Conservation (phyloP, 2,888 invertebrate species). For the Andricus quercusramuli region DNA sequence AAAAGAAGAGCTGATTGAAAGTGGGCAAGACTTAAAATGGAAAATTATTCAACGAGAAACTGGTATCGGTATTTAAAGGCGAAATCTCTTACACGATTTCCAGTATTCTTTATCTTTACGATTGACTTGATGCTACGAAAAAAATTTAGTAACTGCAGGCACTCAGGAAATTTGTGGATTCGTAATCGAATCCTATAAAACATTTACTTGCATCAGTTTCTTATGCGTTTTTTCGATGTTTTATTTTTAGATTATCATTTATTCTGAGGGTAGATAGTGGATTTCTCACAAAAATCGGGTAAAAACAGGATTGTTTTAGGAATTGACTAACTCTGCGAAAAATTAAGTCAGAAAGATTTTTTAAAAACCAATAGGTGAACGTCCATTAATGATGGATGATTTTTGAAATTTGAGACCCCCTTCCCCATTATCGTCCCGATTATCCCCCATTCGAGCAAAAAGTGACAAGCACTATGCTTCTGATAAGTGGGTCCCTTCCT, state of each 20-base stretch:
- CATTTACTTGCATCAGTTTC: not conserved
- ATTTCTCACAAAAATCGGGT: too few relatives aligned
- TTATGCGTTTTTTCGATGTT: not conserved
- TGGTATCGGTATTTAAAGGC: constrained; percentile 24
- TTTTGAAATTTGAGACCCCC: too few relatives aligned
- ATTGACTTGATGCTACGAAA: not conserved
- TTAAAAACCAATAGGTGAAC: too few relatives aligned
- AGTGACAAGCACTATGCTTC: too few relatives aligned
- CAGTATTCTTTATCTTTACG: constrained; percentile 21
- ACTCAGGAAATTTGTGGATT: constrained; percentile 28
- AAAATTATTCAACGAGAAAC: constrained; percentile 36
- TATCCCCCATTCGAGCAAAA: too few relatives aligned
- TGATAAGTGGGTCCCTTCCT: too few relatives aligned
- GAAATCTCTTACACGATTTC: constrained; percentile 35
- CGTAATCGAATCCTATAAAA: constrained; percentile 14
- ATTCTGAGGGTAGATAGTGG: not conserved
- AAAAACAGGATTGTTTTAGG: too few relatives aligned
- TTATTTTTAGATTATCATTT: not conserved
- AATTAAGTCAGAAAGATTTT: too few relatives aligned
- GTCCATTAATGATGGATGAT: too few relatives aligned
- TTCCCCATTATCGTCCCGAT: too few relatives aligned
- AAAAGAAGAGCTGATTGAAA: constrained; percentile 3
- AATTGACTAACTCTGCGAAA: too few relatives aligned
- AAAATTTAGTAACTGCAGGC: not conserved
- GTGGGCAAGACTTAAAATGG: constrained; percentile 25